Base-by-base conservation (phyloP, 2,113 vertebrate species). In the Spea bombifrons region DNA sequence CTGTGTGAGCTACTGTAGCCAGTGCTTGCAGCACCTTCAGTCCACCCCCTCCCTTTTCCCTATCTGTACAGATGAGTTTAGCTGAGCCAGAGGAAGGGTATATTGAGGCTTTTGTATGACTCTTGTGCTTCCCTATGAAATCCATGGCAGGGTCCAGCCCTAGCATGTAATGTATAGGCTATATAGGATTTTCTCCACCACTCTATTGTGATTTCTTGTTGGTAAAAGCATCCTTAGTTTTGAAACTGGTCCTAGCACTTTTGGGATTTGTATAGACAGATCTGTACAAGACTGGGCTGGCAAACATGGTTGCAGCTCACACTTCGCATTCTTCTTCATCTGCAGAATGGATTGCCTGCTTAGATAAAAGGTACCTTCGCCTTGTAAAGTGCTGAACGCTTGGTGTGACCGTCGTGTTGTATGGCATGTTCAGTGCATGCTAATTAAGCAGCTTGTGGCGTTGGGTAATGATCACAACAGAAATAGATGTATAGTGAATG, bases 251-350 rank as follows among this genome's bases (percentile, higher is more conserved):
- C 43, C 17, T 13, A 47, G 50, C 47, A 73, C 64, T 57, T 64
- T 73, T 43, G 59, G 17, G n/a, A 57, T 47, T 66, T 48, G 75
- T 61, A 50, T 8, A 59, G 64, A 17, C 17, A 78, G 55, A 61
- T 17, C 17, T 55, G 10, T 64, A 45, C 70, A 47, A 79, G 70
- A 49, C 77, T 68, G 77, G 66, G 63, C 71, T 80, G 77, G 71
- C 77, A 80, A 95, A 90, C 89, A 98, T 98, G 96, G 96, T 98
- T 64, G 95, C 95, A 83, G 94, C 92, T 81, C 95, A 94, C 91
- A 88, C 92, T 72, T 90, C 94, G 75, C 94, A 94, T 87, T 87
- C 95, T 70, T 90, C 94, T 63, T 93, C 95, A 80, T 95, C 95
- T 73, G 85, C 91, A 81, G 95, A 96, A 87, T 97, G 97, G 96